Percentiles rank a stretch among this genome's conserved stretches.
These are phyloP conservation scores for Meiosimyza decipiens DNA, from an alignment of 2,888 invertebrate genomes.

Conservation along the genomic window DNA sequence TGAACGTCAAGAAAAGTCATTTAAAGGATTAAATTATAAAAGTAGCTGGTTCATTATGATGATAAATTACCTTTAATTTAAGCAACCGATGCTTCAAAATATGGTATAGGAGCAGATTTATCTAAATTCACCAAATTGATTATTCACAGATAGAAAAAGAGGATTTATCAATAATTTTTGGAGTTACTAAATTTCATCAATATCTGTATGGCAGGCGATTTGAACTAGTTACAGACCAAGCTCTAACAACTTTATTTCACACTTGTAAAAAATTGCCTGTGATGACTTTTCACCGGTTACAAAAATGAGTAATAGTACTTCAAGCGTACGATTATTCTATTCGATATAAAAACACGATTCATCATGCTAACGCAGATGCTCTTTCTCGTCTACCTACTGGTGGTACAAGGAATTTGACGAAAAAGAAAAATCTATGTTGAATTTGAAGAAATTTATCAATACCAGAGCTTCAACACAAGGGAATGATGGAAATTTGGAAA, in stretches of 20 bases:
- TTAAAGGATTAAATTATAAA: too few relatives aligned
- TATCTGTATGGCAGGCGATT: conserved; percentile 44
- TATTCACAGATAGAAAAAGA: too few relatives aligned
- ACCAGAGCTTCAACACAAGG: too few relatives aligned
- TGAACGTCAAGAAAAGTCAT: too few relatives aligned
- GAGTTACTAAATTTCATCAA: conserved; percentile 44
- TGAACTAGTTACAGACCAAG: conserved; percentile 41
- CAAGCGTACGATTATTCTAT: conserved; percentile 41
- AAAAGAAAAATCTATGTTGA: conserved; percentile 31
- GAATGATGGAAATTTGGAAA: too few relatives aligned
- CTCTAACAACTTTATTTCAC: conserved; percentile 41
- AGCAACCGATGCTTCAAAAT: too few relatives aligned
- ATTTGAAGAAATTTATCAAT: conserved; percentile 25
- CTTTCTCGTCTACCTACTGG: conserved; percentile 44
- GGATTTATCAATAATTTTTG: too few relatives aligned
- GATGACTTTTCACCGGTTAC: conserved; percentile 40
- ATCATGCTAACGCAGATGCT: conserved; percentile 43
- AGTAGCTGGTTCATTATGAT: too few relatives aligned
- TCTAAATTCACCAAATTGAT: too few relatives aligned
- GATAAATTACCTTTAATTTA: too few relatives aligned
- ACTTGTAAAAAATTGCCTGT: conserved; percentile 40
- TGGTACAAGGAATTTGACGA: conserved; percentile 36
- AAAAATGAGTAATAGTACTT: conserved; percentile 40
- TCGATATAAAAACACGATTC: conserved; percentile 32
- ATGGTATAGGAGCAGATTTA: too few relatives aligned